These are phyloP conservation scores for Colinus virginianus DNA, from an alignment of 2,113 vertebrate species.

Conservation along the genomic window DNA sequence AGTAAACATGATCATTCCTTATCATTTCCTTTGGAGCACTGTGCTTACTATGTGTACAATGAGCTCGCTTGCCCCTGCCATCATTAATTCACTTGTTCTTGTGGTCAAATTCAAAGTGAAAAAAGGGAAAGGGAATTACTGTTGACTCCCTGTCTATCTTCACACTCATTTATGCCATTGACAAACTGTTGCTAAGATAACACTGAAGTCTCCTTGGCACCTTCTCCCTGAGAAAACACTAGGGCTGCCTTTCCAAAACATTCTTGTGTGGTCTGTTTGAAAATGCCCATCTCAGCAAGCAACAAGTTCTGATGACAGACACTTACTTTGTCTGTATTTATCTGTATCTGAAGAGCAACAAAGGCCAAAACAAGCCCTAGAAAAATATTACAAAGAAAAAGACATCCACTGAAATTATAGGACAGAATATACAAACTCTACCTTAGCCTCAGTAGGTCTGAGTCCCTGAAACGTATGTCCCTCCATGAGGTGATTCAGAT, in stretches of 20 bases:
- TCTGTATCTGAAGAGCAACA: background rate
- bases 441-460: background rate
- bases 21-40: slow-evolving; percentile 16
- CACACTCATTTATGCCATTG: background rate
- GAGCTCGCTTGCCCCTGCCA: background rate
- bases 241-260: background rate
- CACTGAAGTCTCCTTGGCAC: background rate
- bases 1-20: slow-evolving; percentile 44
- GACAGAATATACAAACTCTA: background rate
- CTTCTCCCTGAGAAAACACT: background rate
- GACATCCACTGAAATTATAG: background rate
- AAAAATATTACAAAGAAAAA: background rate
- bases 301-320: background rate
- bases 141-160: background rate
- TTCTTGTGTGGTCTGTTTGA: background rate
- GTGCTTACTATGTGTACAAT: background rate
- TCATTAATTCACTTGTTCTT: slow-evolving; percentile 47
- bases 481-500: background rate
- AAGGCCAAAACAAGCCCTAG: background rate
- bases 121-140: background rate
- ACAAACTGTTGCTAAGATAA: background rate
- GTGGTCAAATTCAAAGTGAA: slow-evolving; percentile 32
- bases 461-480: rapidly evolving
- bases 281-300: background rate
- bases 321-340: background rate